Evolutionary conservation across 2,797 vertebrate species (phyloP).

Genomic region (Xenentodon cancila): DNA sequence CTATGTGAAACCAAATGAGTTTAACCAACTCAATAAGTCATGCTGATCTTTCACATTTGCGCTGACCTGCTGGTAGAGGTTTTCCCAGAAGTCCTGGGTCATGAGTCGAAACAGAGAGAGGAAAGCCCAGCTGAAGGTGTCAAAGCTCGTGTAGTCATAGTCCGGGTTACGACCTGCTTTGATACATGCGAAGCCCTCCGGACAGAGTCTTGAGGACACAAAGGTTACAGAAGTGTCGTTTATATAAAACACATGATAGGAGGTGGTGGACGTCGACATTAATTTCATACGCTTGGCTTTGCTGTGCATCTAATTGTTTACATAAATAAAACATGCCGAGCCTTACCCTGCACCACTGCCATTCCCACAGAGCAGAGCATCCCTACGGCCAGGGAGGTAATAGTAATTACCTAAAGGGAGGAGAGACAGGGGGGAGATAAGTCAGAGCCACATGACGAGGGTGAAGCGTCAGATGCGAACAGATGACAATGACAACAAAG

Average conservation of each 20-base stretch:
- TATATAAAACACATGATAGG: too few species aligned
- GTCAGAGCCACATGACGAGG: conserved; percentile 8
- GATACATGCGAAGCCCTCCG: conserved; percentile 91
- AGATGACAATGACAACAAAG: too few species aligned
- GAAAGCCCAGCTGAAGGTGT: conserved; percentile 98
- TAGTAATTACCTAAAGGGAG: conserved; percentile 89
- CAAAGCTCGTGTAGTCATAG: conserved; percentile 97
- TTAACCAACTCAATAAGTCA: neutral
- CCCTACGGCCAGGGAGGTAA: conserved; percentile 88
- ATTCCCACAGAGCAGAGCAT: conserved; percentile 96
- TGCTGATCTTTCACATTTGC: neutral
- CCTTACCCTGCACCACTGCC: conserved; percentile 94
- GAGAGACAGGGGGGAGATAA: conserved; percentile 26
- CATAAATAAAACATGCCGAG: conserved; percentile 66
- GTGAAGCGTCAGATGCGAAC: conserved; percentile 4
- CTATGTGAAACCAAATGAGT: too few species aligned
- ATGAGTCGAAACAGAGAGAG: conserved; percentile 97
- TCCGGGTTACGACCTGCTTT: conserved; percentile 95
- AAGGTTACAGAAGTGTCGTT: neutral
- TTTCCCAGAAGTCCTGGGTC: conserved; percentile 99
- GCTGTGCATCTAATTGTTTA: conserved; percentile 54
- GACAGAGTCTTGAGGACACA: conserved; percentile 87
- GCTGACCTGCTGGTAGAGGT: conserved; percentile 95
- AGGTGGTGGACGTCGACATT: neutral
- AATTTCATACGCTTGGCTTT: conserved; percentile 25